Evolutionary conservation across 2,797 vertebrate genomes (phyloP), one percentile per base, ranked within the genome.

Genomic region (Florisuga fusca): DNA sequence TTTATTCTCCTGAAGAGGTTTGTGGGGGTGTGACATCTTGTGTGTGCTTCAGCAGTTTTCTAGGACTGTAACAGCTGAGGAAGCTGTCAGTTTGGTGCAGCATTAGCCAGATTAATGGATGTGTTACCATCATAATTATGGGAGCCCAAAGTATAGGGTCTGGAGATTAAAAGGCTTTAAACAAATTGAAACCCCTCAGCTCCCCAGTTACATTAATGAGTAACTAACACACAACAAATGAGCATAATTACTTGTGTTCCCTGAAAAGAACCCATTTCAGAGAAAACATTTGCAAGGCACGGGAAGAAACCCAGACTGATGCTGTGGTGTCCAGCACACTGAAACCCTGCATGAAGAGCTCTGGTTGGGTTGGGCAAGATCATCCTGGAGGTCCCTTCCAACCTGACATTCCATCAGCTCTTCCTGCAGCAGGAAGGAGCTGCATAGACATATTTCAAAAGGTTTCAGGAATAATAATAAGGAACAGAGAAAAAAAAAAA

Each of bases 81-180:
- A 43, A 50, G 51, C 3, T n/a, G 80, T 9, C 34, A 26, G 18
- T 68, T 67, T 45, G 50, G 59, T 13, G 10, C 46, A 53, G 86
- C 69, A 87, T 87, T 51, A 80, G 59, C 59, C 51, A n/a, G 80
- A 91, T 84, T 72, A 93, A 87, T 26, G 71, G 86, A 41, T 59
- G 51, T 74, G 86, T 61, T 33, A 84, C 36, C 82, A 72, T 7
- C 69, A 73, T 50, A 50, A 50, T 50, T 21, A 23, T 12, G 68
- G 63, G 2, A 78, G 58, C 25, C 3, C 25, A 4, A 10, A 17
- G 21, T 2, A 25, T 1, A 61, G 27, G 63, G 73, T 62, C 54
- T 51, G 33, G 63, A 68, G 76, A 75, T 71, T 59, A 72, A 58
- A 53, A 50, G 50, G 7, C 45, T 62, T 62, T 27, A 21, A 75